Conservation (phyloP, 2,797 vertebrate genomes). For the Sciurus carolinensis region DNA sequence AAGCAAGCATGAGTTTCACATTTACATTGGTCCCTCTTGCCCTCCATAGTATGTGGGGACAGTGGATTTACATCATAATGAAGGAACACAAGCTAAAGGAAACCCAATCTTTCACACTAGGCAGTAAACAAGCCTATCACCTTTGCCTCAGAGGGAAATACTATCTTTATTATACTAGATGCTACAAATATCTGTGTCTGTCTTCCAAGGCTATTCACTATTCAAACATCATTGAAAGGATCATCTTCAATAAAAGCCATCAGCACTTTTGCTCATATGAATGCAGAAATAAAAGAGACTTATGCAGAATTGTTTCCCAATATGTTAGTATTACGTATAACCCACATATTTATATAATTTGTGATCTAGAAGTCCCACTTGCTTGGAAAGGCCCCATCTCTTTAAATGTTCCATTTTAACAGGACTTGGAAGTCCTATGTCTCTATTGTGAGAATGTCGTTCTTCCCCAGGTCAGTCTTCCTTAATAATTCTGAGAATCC, state of each 20-base stretch:
- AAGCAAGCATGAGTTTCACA: not conserved
- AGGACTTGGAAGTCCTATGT: not conserved
- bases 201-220: slow-evolving; percentile 15
- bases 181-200: not conserved
- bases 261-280: not conserved
- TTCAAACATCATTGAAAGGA: slow-evolving; percentile 25
- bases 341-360: not conserved
- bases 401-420: slow-evolving; percentile 56
- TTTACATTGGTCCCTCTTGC: not conserved
- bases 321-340: not conserved
- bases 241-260: not conserved
- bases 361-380: not conserved
- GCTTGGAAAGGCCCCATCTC: not conserved
- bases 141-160: not conserved
- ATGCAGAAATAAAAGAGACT: not conserved
- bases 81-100: slow-evolving; percentile 6
- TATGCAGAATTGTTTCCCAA: not conserved
- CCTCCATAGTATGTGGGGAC: not conserved
- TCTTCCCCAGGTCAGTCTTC: not conserved
- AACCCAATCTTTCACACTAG: not conserved
- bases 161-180: not conserved
- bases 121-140: not conserved
- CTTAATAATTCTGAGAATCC: slow-evolving; percentile 32
- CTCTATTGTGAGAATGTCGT: not conserved
- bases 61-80: not conserved